Conservation (phyloP, 2,113 vertebrate genomes). For the Sapajus apella region DNA sequence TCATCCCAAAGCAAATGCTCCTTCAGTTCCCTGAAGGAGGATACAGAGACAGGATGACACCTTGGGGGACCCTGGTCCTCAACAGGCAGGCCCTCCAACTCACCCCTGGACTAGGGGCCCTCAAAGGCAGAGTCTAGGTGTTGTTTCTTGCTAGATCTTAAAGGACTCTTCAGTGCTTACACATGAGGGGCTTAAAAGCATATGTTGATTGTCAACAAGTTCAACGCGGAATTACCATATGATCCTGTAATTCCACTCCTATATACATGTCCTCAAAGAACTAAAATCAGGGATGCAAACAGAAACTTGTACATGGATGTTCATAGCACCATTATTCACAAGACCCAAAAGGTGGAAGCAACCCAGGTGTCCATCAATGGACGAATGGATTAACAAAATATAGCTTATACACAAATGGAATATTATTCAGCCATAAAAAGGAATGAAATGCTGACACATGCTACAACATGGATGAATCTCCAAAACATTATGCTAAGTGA, state of each 20-base stretch:
- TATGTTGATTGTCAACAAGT: background rate
- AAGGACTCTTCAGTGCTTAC: background rate
- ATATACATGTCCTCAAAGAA: background rate
- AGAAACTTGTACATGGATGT: background rate
- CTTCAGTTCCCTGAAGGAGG: background rate
- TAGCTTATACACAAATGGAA: background rate
- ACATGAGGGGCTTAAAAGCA: background rate
- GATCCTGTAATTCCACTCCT: background rate
- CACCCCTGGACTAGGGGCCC: background rate
- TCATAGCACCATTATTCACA: background rate
- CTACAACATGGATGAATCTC: background rate
- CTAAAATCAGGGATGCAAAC: background rate
- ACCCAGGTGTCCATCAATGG: background rate
- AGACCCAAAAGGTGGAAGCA: background rate
- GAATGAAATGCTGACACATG: background rate
- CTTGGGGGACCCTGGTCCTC: background rate
- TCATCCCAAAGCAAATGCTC: background rate
- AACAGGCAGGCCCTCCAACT: background rate
- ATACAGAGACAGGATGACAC: background rate
- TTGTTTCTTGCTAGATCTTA: background rate
- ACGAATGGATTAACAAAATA: background rate
- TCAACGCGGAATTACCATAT: background rate
- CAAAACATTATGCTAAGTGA: background rate
- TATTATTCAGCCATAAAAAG: slow-evolving; percentile 20
- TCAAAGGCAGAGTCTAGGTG: background rate